phyloP scores from a whole-genome alignment of 2,888 invertebrate genomes.

The Heliconius hortense region DNA sequence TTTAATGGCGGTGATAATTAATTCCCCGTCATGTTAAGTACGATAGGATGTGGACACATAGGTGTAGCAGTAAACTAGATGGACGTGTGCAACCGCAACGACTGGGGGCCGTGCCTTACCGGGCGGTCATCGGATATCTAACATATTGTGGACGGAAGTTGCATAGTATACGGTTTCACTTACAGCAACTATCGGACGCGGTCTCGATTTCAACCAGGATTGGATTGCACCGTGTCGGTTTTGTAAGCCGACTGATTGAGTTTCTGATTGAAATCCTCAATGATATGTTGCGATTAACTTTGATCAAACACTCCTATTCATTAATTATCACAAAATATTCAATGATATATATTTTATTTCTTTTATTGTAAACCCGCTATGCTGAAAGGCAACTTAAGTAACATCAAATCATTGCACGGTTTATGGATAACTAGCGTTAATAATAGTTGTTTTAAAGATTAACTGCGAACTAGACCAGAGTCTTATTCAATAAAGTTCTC shows the following conservation, averaged over 20 bases:
- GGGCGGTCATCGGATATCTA: conserved; percentile 67
- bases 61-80: conserved; percentile 48
- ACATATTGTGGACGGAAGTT: conserved; percentile 72
- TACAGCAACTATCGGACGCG: conserved; percentile 62
- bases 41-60: conserved; percentile 45
- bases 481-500: conserved; percentile 72
- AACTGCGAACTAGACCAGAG: conserved; percentile 74
- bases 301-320: background rate
- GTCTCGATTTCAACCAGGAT: conserved; percentile 67
- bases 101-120: conserved; percentile 48
- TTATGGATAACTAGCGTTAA: conserved; percentile 60
- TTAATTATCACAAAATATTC: conserved; percentile 6
- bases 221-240: conserved; percentile 66
- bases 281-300: conserved; percentile 39
- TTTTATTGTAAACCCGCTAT: background rate
- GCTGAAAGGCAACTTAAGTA: background rate
- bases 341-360: background rate
- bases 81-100: conserved; percentile 65
- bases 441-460: conserved; percentile 67
- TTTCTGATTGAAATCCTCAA: conserved; percentile 63
- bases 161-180: conserved; percentile 76
- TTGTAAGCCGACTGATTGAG: conserved; percentile 70
- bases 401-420: conserved; percentile 48
- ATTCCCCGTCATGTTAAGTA: conserved; percentile 7
- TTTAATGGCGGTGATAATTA: conserved; percentile 11